Percentiles rank a stretch among this genome's conserved stretches.
Evolutionary conservation across 1,140 invertebrate genomes (phyloP).

Genomic region (Euwallacea similis): DNA sequence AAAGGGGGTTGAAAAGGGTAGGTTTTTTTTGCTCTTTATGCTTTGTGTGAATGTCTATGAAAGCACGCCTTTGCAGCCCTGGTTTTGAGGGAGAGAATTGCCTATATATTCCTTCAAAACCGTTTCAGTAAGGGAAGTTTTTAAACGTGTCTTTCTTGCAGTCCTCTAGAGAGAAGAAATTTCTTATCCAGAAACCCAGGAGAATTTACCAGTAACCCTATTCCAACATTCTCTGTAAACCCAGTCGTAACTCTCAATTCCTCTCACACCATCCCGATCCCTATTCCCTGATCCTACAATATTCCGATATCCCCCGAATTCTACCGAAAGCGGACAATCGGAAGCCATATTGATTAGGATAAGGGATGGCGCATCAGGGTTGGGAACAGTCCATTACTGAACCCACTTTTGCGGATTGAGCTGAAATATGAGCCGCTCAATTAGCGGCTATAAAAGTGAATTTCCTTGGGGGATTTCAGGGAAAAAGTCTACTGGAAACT

Average conservation of each 20-base stretch:
- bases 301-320: conserved; percentile 26
- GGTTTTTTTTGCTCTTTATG: too few relatives aligned
- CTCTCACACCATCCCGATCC: conserved; percentile 35
- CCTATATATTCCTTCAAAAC: too few relatives aligned
- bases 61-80: too few relatives aligned
- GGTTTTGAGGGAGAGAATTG: too few relatives aligned
- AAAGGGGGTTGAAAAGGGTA: too few relatives aligned
- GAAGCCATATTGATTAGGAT: conserved; percentile 34
- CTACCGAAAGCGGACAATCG: conserved; percentile 17
- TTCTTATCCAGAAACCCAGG: too few relatives aligned
- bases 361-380: conserved; percentile 17
- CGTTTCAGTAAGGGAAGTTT: too few relatives aligned
- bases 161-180: too few relatives aligned
- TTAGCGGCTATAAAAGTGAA: background rate
- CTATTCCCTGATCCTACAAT: conserved; percentile 37
- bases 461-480: background rate
- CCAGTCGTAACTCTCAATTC: conserved; percentile 34
- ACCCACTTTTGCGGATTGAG: background rate
- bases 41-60: too few relatives aligned
- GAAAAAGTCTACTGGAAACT: background rate
- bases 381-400: conserved; percentile 21
- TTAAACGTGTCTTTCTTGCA: too few relatives aligned
- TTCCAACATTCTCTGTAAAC: background rate
- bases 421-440: background rate
- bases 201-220: too few relatives aligned